Evolutionary conservation across 2,113 vertebrate species (phyloP), one percentile per base, ranked within the genome.

Genomic region (Peromyscus californicus): DNA sequence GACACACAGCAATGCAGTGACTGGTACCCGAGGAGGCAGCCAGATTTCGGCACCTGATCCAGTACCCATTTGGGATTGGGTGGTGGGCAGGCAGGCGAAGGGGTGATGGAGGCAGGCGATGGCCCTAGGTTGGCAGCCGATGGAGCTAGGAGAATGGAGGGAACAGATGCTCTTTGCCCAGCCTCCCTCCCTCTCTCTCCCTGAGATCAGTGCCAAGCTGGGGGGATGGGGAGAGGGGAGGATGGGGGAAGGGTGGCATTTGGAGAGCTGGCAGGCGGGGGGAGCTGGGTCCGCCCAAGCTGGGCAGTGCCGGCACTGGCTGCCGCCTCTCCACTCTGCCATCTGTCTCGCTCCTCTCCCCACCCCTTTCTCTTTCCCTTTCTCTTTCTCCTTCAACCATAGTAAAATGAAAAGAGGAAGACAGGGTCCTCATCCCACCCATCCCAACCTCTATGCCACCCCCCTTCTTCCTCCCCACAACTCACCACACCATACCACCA

Each of bases 161-260:
- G 97, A 98, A 97, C 98, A 98, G 98, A 98, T 98, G 97, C 98
- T 98, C 97, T 97, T 97, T 97, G 97, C 97, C 98, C 97, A 97
- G 95, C 89, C 96, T 95, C 98, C 94, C 92, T 97, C 97, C 97
- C 94, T 94, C 88, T 86, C 90, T 91, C 96, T 97, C 91, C 21
- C 89, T 54, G 91, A 98, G 95, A 97, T 97, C 97, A 97, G 97
- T 98, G 97, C 98, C 98, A 98, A 97, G 96, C 96, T 95, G 89
- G 94, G 97, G 95, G 97, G 95, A 95, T 82, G 97, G 97, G 97
- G 82, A 87, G 61, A 96, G 92, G 97, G 98, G 92, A 97, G 70
- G 95, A 86, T 92, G 98, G 97, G 97, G 98, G 98, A 98, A 97
- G 95, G 89, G 97, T 97, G 96, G 97, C 97, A 98, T 97, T 98